Percentiles rank a stretch among this genome's conserved stretches.
These are phyloP conservation scores for Xenops minutus DNA, from an alignment of 2,797 vertebrate genomes.

Conservation along the genomic window DNA sequence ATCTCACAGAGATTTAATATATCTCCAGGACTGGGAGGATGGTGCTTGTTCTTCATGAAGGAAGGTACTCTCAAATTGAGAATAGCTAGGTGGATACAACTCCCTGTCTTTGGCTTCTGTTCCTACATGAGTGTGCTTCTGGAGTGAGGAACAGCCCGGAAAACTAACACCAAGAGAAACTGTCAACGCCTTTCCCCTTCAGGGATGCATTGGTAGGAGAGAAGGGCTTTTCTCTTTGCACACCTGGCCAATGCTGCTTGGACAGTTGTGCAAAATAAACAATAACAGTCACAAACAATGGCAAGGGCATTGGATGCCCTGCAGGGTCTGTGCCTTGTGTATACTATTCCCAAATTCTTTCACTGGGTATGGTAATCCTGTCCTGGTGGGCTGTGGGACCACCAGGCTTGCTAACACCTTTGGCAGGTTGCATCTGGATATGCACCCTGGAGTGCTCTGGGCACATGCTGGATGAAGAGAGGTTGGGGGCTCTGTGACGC, in stretches of 20 bases:
- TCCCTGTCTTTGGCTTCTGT: neutral
- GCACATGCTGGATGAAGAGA: fast-evolving
- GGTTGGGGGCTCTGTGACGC: neutral
- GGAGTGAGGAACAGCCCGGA: neutral
- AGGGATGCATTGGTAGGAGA: neutral
- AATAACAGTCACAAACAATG: neutral
- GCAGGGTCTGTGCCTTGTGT: neutral
- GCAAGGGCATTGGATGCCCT: neutral
- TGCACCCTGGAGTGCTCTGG: neutral
- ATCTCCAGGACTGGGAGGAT: neutral
- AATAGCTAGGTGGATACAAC: neutral
- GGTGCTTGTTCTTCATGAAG: fast-evolving
- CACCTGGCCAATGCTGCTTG: neutral
- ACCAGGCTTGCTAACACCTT: neutral
- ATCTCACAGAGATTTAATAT: neutral
- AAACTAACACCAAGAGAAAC: neutral
- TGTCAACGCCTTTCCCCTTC: neutral
- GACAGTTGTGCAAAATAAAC: neutral
- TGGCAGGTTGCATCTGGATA: neutral
- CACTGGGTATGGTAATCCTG: fast-evolving
- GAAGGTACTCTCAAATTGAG: neutral
- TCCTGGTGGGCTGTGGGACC: neutral
- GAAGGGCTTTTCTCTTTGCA: neutral
- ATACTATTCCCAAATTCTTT: neutral
- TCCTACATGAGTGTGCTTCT: neutral